phyloP scores from a whole-genome alignment of 2,797 vertebrate genomes.

The Helostoma temminkii region DNA sequence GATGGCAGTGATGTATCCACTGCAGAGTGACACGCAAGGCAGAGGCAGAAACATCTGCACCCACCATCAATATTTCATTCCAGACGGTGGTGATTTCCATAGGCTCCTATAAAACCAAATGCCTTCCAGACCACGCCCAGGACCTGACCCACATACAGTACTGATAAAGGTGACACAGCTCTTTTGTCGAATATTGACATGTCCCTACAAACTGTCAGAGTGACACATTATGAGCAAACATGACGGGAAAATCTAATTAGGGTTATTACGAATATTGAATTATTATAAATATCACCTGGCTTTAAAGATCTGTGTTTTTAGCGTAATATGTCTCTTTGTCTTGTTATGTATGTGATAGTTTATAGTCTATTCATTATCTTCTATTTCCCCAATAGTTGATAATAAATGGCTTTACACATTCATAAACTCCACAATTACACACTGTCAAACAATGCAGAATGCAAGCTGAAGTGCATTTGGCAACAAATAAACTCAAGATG shows the following conservation, averaged over 20 bases:
- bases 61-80: constrained; percentile 73
- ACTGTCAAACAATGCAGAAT: too few relatives aligned
- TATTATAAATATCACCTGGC: constrained; percentile 35
- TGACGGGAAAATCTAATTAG: constrained; percentile 46
- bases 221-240: constrained; percentile 4
- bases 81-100: constrained; percentile 30
- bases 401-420: too few relatives aligned
- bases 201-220: constrained; percentile 9
- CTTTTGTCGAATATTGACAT: constrained; percentile 39
- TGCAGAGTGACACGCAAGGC: constrained; percentile 39
- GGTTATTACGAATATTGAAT: constrained; percentile 37
- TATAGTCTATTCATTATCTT: too few relatives aligned
- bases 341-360: too few relatives aligned
- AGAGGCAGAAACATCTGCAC: constrained; percentile 65
- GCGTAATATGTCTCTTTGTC: too few relatives aligned
- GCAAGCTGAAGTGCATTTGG: too few relatives aligned
- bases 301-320: constrained; percentile 26
- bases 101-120: constrained; percentile 25
- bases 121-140: constrained; percentile 44
- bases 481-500: too few relatives aligned
- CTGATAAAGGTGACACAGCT: constrained; percentile 15
- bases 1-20: constrained; percentile 13
- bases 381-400: too few relatives aligned
- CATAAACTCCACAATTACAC: too few relatives aligned
- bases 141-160: constrained; percentile 59